phyloP scores from a whole-genome alignment of 2,113 vertebrate species.

The Centropus bengalensis region DNA sequence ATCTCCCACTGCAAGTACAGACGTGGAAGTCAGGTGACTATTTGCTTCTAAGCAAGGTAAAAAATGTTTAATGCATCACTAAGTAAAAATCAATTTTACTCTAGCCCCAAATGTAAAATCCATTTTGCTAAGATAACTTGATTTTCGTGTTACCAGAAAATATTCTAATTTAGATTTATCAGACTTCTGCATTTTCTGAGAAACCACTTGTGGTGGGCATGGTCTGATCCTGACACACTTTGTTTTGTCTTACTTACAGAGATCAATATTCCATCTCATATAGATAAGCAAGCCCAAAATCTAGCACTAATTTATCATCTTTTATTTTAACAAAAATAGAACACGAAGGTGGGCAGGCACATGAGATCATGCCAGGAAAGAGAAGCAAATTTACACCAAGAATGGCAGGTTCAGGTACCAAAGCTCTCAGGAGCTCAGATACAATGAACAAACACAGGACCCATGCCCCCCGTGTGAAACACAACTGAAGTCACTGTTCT shows the following conservation, averaged over 20 bases:
- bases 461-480: not conserved
- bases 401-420: not conserved
- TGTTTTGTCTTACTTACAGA: accelerated
- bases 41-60: not conserved
- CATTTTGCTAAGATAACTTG: not conserved
- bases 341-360: not conserved
- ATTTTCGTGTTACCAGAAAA: slow-evolving; percentile 9
- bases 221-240: not conserved
- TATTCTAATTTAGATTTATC: not conserved
- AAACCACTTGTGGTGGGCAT: accelerated
- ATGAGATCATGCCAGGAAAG: not conserved
- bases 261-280: not conserved
- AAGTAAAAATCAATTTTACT: slow-evolving; percentile 38
- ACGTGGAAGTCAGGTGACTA: not conserved
- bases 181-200: not conserved
- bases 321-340: not conserved
- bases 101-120: slow-evolving; percentile 13
- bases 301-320: not conserved
- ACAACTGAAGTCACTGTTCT: not conserved
- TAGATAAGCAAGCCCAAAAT: not conserved
- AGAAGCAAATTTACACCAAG: not conserved
- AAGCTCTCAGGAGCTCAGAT: not conserved
- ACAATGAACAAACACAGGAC: not conserved
- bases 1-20: not conserved
- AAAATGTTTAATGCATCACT: not conserved